Evolutionary conservation across 2,888 invertebrate species (phyloP).

Genomic region (Hofmannophila pseudospretella): DNA sequence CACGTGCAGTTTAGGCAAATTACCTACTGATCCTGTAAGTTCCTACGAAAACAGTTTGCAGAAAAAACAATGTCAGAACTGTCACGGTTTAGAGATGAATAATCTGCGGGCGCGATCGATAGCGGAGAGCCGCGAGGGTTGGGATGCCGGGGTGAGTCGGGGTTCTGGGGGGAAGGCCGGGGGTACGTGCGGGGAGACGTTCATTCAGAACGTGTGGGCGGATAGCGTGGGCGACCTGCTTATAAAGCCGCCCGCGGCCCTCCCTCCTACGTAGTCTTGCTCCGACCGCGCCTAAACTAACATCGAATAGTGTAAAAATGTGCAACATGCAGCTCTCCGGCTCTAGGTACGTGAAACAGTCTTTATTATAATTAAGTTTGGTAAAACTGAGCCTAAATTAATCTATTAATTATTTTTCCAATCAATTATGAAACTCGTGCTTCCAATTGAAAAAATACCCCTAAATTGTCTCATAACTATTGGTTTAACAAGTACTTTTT

Average conservation of each 20-base stretch:
- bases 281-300: slow-evolving; percentile 38
- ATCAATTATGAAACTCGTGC: too few relatives aligned
- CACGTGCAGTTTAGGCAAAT: too few relatives aligned
- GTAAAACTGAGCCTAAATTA: too few relatives aligned
- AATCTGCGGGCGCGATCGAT: slow-evolving; percentile 72
- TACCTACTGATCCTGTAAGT: too few relatives aligned
- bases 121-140: slow-evolving; percentile 46
- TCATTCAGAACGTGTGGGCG: slow-evolving; percentile 86
- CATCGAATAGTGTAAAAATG: slow-evolving; percentile 46
- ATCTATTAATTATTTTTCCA: too few relatives aligned
- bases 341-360: slow-evolving; percentile 46
- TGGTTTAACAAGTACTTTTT: too few relatives aligned
- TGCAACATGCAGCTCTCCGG: slow-evolving; percentile 54
- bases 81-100: slow-evolving; percentile 33
- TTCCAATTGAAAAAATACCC: too few relatives aligned
- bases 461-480: too few relatives aligned
- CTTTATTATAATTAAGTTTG: slow-evolving; percentile 2
- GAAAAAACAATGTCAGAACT: slow-evolving; percentile 6
- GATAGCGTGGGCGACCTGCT: slow-evolving; percentile 69
- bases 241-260: slow-evolving; percentile 57
- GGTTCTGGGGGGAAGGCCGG: slow-evolving; percentile 28
- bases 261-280: slow-evolving; percentile 62
- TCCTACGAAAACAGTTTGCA: neutral
- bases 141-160: slow-evolving; percentile 27
- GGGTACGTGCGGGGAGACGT: slow-evolving; percentile 44